These are phyloP conservation scores for Oreonectes daqikongensis DNA, from an alignment of 2,797 vertebrate species.

Conservation along the genomic window DNA sequence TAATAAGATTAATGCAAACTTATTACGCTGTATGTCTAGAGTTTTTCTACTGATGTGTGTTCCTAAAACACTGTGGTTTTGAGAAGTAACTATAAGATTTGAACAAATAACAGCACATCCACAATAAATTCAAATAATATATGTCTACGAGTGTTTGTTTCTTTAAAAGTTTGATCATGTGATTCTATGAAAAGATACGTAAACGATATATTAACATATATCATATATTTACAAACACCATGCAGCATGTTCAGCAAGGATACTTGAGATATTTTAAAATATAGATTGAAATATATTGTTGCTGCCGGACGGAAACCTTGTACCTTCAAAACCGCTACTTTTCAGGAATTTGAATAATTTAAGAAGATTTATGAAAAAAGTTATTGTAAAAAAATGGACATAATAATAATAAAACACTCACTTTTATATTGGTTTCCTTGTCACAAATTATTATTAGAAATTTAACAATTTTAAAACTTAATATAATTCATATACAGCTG, in stretches of 20 bases:
- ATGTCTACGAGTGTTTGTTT: background rate
- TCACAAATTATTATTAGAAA: too few relatives aligned
- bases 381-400: too few relatives aligned
- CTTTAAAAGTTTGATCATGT: background rate
- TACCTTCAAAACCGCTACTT: too few relatives aligned
- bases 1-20: background rate
- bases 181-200: background rate
- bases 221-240: too few relatives aligned
- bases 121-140: slow-evolving; percentile 38
- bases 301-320: too few relatives aligned
- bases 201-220: background rate
- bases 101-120: slow-evolving; percentile 54
- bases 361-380: too few relatives aligned
- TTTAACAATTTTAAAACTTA: background rate
- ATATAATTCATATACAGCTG: background rate
- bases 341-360: too few relatives aligned
- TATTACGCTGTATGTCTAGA: slow-evolving; percentile 1
- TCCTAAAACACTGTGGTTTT: slow-evolving; percentile 22
- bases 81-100: slow-evolving; percentile 47
- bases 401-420: too few relatives aligned
- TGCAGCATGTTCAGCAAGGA: too few relatives aligned
- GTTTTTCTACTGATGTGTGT: slow-evolving; percentile 42
- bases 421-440: too few relatives aligned
- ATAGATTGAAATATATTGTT: too few relatives aligned
- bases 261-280: too few relatives aligned